Evolutionary conservation across 2,113 vertebrate genomes (phyloP).

Genomic region (Arothron firmamentum): DNA sequence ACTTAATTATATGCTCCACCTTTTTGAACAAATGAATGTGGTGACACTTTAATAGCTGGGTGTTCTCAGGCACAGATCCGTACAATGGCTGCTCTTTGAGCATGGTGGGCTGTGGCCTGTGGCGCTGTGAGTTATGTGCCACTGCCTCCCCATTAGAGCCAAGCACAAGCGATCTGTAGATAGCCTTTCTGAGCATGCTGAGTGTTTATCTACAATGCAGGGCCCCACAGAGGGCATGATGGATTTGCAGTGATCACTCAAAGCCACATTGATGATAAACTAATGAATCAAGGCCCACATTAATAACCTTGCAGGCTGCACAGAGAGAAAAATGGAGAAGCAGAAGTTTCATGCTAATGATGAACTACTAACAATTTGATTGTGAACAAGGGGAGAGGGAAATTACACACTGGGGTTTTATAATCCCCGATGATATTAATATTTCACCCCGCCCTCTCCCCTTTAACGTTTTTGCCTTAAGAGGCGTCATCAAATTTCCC

Average conservation of each 20-base stretch:
- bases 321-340: slow-evolving; percentile 96
- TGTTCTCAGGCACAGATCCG: slow-evolving; percentile 46
- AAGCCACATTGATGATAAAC: slow-evolving; percentile 97
- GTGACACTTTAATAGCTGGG: slow-evolving; percentile 68
- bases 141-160: slow-evolving; percentile 36
- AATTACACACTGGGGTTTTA: slow-evolving; percentile 97
- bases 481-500: slow-evolving; percentile 99
- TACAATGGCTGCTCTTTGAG: slow-evolving; percentile 65
- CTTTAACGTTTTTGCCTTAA: slow-evolving; percentile 77
- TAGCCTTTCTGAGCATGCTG: slow-evolving; percentile 37
- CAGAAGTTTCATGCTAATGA: slow-evolving; percentile 96
- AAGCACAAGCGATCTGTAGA: slow-evolving; percentile 51
- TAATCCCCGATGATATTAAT: slow-evolving; percentile 99
- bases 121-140: slow-evolving; percentile 64
- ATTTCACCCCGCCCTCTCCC: slow-evolving; percentile 76
- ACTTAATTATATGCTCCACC: slow-evolving; percentile 11
- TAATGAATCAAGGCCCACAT: slow-evolving; percentile 97
- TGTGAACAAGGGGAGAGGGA: slow-evolving; percentile 90
- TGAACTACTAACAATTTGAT: slow-evolving; percentile 99
- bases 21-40: slow-evolving; percentile 54
- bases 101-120: slow-evolving; percentile 40
- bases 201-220: slow-evolving; percentile 52
- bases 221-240: slow-evolving; percentile 62
- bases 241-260: slow-evolving; percentile 89
- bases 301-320: slow-evolving; percentile 86